Evolutionary conservation across 1,140 invertebrate species (phyloP), one percentile per base, ranked within the genome.

Genomic region (Drosophila ambigua): DNA sequence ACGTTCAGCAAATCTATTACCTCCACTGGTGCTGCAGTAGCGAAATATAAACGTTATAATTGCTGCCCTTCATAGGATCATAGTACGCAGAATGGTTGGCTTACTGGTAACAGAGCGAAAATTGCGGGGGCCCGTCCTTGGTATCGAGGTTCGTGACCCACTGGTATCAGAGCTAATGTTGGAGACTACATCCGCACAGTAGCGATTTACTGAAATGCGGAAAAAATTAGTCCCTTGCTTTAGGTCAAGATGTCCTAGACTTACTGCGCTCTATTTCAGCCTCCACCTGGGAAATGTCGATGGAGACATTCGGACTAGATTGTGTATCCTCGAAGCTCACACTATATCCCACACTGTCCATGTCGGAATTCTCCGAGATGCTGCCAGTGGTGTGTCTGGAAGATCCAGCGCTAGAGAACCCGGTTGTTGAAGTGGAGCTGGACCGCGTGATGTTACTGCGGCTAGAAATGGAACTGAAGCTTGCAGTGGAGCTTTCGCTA

Each of bases 1-100:
- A 59, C 15, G 20, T 23, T 24, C 1, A 61, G 79, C 5, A 83
- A 39, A 54, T 83, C 76, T 46, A 84, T 83, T 3, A 79, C 43
- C 5, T 83, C 80, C 2, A 71, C 50, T 1, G 80, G 59, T 2
- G 41, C 45, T 11, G 7, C 66, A 79, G 48, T 1, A 39, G 15
- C 13, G 6, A 52, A 11, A 16, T 13, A 31, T n/a, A 48, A 16
- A 41, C 2, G 49, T 15, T 48, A n/a, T 24, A 39, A 13, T 11
- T 39, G 35, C 35, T 13, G 9, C 31, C 31, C 11, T 11, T 35
- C 31, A 11, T 9, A 35, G 31, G 31, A 35, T 9, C 31, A 11
- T 3, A 11, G 31, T 2, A 4, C 24, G 1, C 9, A 23, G 16
- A 35, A 46, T 15, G 13, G 26, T 24, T 13, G 8, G 39, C 28